These are phyloP conservation scores for Girardinichthys multiradiatus DNA, from an alignment of 2,113 vertebrate species.

Conservation along the genomic window DNA sequence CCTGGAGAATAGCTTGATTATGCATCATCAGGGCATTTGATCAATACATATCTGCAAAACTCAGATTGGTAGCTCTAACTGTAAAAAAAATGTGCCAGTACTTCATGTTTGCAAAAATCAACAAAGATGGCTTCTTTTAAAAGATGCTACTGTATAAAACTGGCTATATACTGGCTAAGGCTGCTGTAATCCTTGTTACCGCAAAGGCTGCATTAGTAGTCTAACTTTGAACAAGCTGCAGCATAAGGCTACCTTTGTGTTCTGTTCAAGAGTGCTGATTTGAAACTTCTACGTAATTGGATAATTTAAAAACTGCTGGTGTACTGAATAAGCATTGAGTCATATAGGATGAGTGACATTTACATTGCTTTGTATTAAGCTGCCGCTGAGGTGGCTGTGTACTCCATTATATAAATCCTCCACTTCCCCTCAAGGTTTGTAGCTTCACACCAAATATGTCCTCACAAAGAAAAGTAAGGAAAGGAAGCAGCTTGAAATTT, in stretches of 20 bases:
- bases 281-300: background rate
- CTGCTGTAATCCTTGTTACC: no score
- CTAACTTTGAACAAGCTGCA: background rate
- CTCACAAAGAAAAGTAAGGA: background rate
- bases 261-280: background rate
- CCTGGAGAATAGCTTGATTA: no score
- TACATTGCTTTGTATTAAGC: constrained; percentile 18
- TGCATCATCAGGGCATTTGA: no score
- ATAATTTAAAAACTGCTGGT: background rate
- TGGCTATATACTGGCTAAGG: no score
- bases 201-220: no score
- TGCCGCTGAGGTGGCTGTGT: constrained; percentile 17
- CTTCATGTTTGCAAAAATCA: no score
- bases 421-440: constrained; percentile 1
- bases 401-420: constrained; percentile 1
- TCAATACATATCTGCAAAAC: no score
- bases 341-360: constrained; percentile 12
- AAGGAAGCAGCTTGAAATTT: background rate
- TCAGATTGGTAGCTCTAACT: no score
- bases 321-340: constrained; percentile 1
- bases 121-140: no score
- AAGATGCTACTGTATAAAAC: no score
- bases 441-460: constrained; percentile 12
- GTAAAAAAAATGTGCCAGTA: no score
- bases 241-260: background rate